A percentile compares a stretch with the other conserved stretches of the same genome.
Evolutionary conservation across 2,113 vertebrate species (phyloP).

Genomic region (Percopsis transmontana): DNA sequence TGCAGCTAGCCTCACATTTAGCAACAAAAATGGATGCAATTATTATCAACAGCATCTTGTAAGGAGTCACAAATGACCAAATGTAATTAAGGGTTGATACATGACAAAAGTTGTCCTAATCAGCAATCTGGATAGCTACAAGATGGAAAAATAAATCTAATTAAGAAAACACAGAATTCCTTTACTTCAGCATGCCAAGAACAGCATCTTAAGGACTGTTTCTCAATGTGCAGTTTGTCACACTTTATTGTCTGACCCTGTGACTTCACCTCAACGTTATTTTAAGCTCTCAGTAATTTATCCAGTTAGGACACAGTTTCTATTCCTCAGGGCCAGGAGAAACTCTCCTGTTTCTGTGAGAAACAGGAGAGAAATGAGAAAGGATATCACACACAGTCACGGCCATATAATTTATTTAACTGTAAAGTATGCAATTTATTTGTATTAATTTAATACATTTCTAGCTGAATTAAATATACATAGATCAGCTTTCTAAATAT

Average conservation of each 20-base stretch:
- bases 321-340: conserved; percentile 19
- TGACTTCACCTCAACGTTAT: conserved; percentile 55
- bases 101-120: conserved; percentile 41
- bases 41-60: conserved; percentile 37
- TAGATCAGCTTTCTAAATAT: background rate
- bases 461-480: background rate
- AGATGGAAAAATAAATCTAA: conserved; percentile 47
- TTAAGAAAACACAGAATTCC: conserved; percentile 30
- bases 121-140: conserved; percentile 47
- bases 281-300: conserved; percentile 49
- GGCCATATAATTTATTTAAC: background rate
- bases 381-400: conserved; percentile 24
- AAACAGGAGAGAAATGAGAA: conserved; percentile 23
- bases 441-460: no score
- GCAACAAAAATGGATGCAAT: conserved; percentile 43
- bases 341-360: conserved; percentile 33
- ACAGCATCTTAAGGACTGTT: conserved; percentile 34
- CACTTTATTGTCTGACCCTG: conserved; percentile 26
- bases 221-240: conserved; percentile 52
- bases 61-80: conserved; percentile 29
- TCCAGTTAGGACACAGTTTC: conserved; percentile 39
- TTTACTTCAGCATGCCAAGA: conserved; percentile 48
- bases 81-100: conserved; percentile 45
- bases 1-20: conserved; percentile 22
- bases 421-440: conserved; percentile 11